A percentile compares a stretch with the other conserved stretches of the same genome.
phyloP scores from a whole-genome alignment of 2,113 vertebrate genomes.

The Origma solitaria region DNA sequence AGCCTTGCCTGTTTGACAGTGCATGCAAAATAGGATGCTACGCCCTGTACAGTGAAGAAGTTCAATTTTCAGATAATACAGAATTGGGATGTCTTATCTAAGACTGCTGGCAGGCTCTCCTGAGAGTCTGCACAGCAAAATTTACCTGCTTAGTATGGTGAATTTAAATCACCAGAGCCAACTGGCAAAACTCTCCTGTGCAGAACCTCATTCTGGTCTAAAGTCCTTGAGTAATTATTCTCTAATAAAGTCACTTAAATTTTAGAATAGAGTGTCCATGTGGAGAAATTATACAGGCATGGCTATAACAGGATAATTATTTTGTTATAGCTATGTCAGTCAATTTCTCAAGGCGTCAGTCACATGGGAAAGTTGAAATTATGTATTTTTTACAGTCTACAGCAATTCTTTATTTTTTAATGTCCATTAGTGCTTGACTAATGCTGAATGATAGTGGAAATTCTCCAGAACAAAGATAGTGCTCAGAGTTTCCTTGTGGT shows the following conservation, averaged over 20 bases:
- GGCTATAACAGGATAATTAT: conserved; percentile 54
- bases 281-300: conserved; percentile 45
- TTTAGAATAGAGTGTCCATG: conserved; percentile 31
- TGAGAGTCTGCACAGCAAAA: neutral
- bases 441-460: conserved; percentile 19
- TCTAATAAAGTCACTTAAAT: conserved; percentile 58
- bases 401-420: conserved; percentile 46
- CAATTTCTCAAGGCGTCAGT: conserved; percentile 31
- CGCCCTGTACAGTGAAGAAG: neutral
- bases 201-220: conserved; percentile 2
- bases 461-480: neutral
- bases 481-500: neutral
- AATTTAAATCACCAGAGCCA: conserved; percentile 39
- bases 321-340: conserved; percentile 48
- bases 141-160: conserved; percentile 15
- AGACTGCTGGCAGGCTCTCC: neutral
- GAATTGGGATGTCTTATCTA: conserved; percentile 30
- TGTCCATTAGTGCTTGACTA: conserved; percentile 49
- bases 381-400: conserved; percentile 39
- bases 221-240: conserved; percentile 57
- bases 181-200: neutral
- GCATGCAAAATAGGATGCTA: neutral
- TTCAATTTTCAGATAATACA: conserved; percentile 3
- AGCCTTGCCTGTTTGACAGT: neutral
- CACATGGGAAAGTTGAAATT: conserved; percentile 32